phyloP scores from a whole-genome alignment of 2,888 invertebrate species.

The Mimachlamys varia region DNA sequence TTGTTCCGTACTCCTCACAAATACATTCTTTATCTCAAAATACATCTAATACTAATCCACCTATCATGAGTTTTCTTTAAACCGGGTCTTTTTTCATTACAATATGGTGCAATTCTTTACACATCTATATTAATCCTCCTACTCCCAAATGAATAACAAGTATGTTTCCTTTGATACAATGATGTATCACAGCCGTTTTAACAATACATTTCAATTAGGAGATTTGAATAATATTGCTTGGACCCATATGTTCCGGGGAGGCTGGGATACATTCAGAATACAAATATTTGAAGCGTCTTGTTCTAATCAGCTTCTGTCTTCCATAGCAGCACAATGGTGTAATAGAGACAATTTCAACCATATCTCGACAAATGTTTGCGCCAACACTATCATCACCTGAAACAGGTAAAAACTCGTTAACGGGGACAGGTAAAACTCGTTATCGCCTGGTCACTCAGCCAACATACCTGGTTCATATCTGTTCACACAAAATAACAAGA shows the following conservation, averaged over 20 bases:
- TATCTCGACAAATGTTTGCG: conserved; percentile 1
- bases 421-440: conserved; percentile 15
- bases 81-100: neutral
- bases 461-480: conserved; percentile 21
- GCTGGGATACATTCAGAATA: conserved; percentile 16
- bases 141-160: neutral
- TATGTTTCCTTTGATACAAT: neutral
- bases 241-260: conserved; percentile 2
- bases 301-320: neutral
- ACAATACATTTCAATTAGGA: conserved; percentile 28
- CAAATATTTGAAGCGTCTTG: conserved; percentile 14
- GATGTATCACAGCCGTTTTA: neutral
- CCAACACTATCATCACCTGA: conserved; percentile 3
- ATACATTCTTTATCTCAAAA: neutral
- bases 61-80: neutral
- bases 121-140: neutral
- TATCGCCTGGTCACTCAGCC: conserved; percentile 36
- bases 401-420: conserved; percentile 36
- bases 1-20: neutral
- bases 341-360: neutral
- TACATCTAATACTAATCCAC: neutral
- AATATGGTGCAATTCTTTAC: neutral
- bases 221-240: conserved; percentile 25
- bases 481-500: conserved; percentile 11
- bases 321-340: neutral